Evolutionary conservation across 2,888 invertebrate species (phyloP), one percentile per base, ranked within the genome.

Genomic region (Drosophila pseudotakahashii): DNA sequence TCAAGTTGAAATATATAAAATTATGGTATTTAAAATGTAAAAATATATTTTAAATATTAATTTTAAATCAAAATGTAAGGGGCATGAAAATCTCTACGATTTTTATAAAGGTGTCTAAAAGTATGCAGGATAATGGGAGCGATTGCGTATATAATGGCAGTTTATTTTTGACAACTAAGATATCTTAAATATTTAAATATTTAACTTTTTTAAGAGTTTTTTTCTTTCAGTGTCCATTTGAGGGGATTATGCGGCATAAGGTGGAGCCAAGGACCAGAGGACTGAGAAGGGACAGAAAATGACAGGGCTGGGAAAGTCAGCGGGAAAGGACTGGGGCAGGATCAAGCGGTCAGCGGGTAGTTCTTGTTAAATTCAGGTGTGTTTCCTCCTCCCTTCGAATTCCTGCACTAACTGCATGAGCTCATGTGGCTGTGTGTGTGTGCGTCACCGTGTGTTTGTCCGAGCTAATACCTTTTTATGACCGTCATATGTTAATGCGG

Each of bases 391-490:
- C 34, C 9, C 10, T 14, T 0, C 23, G 23, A 44, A 41, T 19
- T 62, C 26, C 47, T 42, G 72, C 39, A 52, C 19, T 51, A 59
- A 48, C 36, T 57, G 60, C 61, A 61, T 70, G 67, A 76, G 69
- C 68, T 69, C 64, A 73, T 57, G 68, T 45, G 54, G 42, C 50
- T 37, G 54, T 51, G 55, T 59, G 44, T 68, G 61, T 52, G 14
- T 59, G 59, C 54, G 45, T 53, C 47, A 23, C 62, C 66, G 62
- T 63, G 68, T 60, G 74, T 61, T 69, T 71, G 70, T 69, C 71
- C 51, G 23, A 44, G 70, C 78, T 89, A 88, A 84, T 89, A 79
- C 88, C 87, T 87, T 77, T 86, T 89, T 82, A 84, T 86, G 89
- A 76, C 61, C 73, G 76, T 86, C 84, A 89, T 89, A 84, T 84